Conservation (phyloP, 2,797 vertebrate species). For the Artibeus lituratus region DNA sequence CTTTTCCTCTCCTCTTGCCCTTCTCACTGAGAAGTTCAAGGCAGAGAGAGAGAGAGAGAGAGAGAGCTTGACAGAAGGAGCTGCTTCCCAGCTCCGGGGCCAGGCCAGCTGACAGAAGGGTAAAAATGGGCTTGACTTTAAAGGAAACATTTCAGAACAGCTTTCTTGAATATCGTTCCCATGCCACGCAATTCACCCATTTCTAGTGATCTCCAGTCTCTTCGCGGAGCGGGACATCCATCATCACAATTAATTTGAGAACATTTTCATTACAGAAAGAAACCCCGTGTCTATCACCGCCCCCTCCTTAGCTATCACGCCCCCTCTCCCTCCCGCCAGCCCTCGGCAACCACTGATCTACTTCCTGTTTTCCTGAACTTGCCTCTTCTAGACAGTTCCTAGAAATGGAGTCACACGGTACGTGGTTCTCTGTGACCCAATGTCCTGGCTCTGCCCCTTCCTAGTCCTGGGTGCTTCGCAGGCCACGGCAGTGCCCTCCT, state of each 20-base stretch:
- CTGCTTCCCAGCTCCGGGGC: background rate
- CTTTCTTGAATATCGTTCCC: background rate
- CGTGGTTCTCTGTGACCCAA: background rate
- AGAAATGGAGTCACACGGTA: background rate
- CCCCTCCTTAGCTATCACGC: background rate
- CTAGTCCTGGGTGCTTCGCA: background rate
- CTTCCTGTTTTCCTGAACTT: background rate
- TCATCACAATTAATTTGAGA: background rate
- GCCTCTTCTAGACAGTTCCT: background rate
- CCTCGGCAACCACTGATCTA: background rate
- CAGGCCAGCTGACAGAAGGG: background rate
- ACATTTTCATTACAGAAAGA: background rate
- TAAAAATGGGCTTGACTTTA: background rate
- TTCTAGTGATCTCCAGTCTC: background rate
- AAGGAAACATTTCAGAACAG: background rate
- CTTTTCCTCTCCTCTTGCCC: background rate
- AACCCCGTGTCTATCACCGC: background rate
- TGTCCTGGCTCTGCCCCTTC: background rate
- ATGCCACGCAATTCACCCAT: accelerated
- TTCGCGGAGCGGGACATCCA: background rate
- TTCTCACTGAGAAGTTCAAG: background rate
- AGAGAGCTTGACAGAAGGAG: background rate
- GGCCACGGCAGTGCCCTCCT: background rate
- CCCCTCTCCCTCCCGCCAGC: accelerated
- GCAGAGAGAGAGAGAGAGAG: too few species aligned